Evolutionary conservation across 2,113 vertebrate species (phyloP).

Genomic region (Tapirus terrestris): DNA sequence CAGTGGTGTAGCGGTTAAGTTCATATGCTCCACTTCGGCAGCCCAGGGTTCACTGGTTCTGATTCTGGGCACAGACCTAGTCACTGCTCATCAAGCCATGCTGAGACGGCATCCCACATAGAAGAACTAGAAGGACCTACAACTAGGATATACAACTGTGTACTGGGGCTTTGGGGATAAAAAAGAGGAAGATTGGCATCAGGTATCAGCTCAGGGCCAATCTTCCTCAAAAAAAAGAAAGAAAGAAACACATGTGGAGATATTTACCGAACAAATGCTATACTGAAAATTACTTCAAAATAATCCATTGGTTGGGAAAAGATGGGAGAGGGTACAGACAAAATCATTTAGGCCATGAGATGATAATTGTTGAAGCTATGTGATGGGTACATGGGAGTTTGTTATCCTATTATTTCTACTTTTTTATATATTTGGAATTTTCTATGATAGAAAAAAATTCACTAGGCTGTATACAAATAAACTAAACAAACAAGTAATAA

Average conservation of each 20-base stretch:
- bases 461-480: not conserved
- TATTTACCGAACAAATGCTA: not conserved
- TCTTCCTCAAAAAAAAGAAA: too few relatives aligned
- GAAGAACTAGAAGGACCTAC: too few relatives aligned
- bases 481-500: not conserved
- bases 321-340: not conserved
- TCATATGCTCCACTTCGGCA: too few relatives aligned
- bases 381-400: not conserved
- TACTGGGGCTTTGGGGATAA: too few relatives aligned
- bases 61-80: too few relatives aligned
- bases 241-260: not conserved
- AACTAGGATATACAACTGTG: too few relatives aligned
- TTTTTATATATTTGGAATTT: not conserved
- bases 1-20: too few relatives aligned
- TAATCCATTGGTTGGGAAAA: not conserved
- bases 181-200: too few relatives aligned
- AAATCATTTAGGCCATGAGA: not conserved
- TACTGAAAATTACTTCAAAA: not conserved
- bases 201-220: too few relatives aligned
- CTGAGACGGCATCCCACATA: too few relatives aligned
- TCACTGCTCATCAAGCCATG: too few relatives aligned
- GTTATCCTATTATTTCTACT: not conserved
- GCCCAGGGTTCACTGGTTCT: too few relatives aligned
- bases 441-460: not conserved
- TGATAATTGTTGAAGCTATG: not conserved